Conservation (phyloP, 2,797 vertebrate genomes). For the Hybognathus amarus region DNA sequence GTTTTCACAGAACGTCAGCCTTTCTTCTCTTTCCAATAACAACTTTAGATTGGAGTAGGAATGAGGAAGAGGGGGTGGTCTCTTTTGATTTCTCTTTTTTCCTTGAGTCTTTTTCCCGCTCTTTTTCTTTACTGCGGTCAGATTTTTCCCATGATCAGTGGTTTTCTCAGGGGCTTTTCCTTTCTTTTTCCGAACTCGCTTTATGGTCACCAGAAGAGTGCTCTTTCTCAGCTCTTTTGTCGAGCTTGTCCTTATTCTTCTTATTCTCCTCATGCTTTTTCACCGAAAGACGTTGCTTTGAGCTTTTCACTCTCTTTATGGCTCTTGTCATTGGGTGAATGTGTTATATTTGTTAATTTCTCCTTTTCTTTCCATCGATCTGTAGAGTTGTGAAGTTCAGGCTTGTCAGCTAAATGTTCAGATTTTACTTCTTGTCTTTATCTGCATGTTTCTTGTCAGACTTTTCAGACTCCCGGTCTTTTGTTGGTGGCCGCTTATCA, state of each 20-base stretch:
- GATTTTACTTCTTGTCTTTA: slow-evolving; percentile 90
- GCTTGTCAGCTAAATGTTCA: slow-evolving; percentile 85
- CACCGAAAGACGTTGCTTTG: slow-evolving; percentile 75
- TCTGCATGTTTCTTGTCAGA: slow-evolving; percentile 87
- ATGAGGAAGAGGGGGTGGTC: slow-evolving; percentile 71
- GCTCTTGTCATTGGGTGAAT: slow-evolving; percentile 84
- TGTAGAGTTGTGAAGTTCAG: slow-evolving; percentile 81
- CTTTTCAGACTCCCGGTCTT: slow-evolving; percentile 92
- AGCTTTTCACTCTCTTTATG: slow-evolving; percentile 92
- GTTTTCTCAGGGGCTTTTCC: slow-evolving; percentile 85
- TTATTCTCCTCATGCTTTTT: slow-evolving; percentile 91
- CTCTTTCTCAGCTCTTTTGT: slow-evolving; percentile 90
- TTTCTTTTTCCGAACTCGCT: slow-evolving; percentile 84
- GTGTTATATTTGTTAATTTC: slow-evolving; percentile 69
- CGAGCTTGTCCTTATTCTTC: slow-evolving; percentile 89
- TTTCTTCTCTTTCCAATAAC: slow-evolving; percentile 88
- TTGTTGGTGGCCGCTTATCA: slow-evolving; percentile 85
- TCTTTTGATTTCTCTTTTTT: slow-evolving; percentile 93
- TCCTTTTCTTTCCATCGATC: slow-evolving; percentile 87
- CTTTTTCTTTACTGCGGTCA: slow-evolving; percentile 86
- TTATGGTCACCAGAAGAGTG: slow-evolving; percentile 82
- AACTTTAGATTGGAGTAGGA: slow-evolving; percentile 82
- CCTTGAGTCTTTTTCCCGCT: slow-evolving; percentile 81
- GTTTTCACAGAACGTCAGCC: slow-evolving; percentile 77
- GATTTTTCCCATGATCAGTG: slow-evolving; percentile 82